Conservation (phyloP, 2,113 vertebrate genomes). For the Corydoras maculifer region DNA sequence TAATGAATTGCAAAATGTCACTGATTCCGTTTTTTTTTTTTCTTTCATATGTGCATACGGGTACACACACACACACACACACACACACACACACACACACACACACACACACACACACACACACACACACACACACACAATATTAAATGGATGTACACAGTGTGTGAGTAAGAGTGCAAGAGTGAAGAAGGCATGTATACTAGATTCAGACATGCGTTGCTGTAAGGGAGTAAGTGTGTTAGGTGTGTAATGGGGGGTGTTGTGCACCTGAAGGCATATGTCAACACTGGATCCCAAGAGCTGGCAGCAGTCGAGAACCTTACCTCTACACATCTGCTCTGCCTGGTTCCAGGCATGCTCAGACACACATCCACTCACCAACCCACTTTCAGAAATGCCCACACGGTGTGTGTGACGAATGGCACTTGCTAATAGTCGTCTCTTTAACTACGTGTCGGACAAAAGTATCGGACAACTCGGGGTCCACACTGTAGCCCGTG, state of each 20-base stretch:
- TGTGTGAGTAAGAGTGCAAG: slow-evolving; percentile 1
- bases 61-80: no score
- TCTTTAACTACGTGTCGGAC: slow-evolving; percentile 30
- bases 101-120: no score
- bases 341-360: slow-evolving; percentile 36
- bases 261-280: slow-evolving; percentile 53
- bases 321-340: slow-evolving; percentile 50
- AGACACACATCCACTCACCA: slow-evolving; percentile 29
- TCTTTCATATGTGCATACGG: no score
- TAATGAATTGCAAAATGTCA: no score
- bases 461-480: slow-evolving; percentile 21
- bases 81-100: no score
- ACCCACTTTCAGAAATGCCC: slow-evolving; percentile 2
- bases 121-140: no score
- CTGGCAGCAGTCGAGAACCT: slow-evolving; percentile 38
- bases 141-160: no score
- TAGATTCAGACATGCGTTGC: slow-evolving; percentile 19
- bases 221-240: slow-evolving; percentile 42
- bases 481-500: slow-evolving; percentile 5
- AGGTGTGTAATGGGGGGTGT: slow-evolving; percentile 44
- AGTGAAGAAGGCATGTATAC: slow-evolving; percentile 6
- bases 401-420: slow-evolving; percentile 34
- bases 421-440: slow-evolving; percentile 38
- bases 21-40: no score
- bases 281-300: slow-evolving; percentile 48